Percentiles rank a stretch among this genome's conserved stretches.
phyloP scores from a whole-genome alignment of 2,888 invertebrate genomes.

The Mythimna ferrago region DNA sequence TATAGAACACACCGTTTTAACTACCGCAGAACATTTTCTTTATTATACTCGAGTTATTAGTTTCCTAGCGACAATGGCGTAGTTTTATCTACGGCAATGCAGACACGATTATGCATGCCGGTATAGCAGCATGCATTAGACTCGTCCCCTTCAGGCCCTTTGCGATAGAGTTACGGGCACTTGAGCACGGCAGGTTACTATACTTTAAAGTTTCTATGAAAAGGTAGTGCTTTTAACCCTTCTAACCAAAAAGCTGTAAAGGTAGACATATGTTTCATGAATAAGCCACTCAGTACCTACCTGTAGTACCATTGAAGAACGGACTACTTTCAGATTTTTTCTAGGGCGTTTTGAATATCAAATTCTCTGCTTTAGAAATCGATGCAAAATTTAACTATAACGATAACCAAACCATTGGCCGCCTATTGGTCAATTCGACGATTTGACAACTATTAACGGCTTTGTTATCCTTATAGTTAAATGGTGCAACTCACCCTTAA shows the following conservation, averaged over 20 bases:
- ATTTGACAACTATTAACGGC: no score
- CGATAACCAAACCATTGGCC: no score
- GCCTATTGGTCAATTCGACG: no score
- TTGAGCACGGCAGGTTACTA: slow-evolving; percentile 73
- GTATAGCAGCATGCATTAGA: slow-evolving; percentile 59
- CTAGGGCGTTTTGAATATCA: slow-evolving; percentile 16
- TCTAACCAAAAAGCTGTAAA: slow-evolving; percentile 12
- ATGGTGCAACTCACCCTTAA: not conserved
- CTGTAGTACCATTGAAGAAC: slow-evolving; percentile 29
- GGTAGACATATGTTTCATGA: slow-evolving; percentile 26
- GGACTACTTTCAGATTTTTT: slow-evolving; percentile 26
- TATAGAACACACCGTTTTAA: slow-evolving; percentile 14
- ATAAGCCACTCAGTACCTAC: slow-evolving; percentile 29
- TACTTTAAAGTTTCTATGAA: slow-evolving; percentile 56
- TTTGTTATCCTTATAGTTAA: no score
- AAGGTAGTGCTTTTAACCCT: slow-evolving; percentile 50
- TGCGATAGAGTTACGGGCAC: slow-evolving; percentile 74
- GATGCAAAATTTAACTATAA: not conserved
- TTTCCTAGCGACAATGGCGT: slow-evolving; percentile 35
- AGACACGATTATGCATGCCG: slow-evolving; percentile 56
- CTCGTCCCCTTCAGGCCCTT: slow-evolving; percentile 62
- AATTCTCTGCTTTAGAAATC: slow-evolving; percentile 7
- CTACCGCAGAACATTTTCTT: slow-evolving; percentile 11
- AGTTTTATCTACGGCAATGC: slow-evolving; percentile 48
- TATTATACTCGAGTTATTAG: slow-evolving; percentile 6